Evolutionary conservation across 2,888 invertebrate species (phyloP), one percentile per base, ranked within the genome.

Genomic region (Odontomyia ornata): DNA sequence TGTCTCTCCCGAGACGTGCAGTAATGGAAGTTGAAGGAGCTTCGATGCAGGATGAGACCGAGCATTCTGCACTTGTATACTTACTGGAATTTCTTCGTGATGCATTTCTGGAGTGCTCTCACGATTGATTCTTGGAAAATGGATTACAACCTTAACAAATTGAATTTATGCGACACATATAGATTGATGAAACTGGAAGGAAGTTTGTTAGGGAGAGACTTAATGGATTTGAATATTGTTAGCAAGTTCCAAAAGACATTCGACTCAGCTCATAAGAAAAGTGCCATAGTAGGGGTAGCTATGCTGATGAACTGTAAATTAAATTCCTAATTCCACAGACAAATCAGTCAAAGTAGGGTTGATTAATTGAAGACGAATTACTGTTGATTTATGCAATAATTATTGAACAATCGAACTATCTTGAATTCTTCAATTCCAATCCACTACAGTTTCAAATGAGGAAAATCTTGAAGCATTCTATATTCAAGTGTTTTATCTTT

Each of bases 121-220:
- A 69, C 69, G 69, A 69, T 69, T 69, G 69, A 69, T 69, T 69
- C 69, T n/a, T 46, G 23, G 47, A 15, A 69, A 69, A 69, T 46
- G 69, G 69, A 46, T 69, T 18, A 30, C 69, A 69, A 47, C 69
- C 47, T 69, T 69, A 69, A 69, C 69, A 69, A 69, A 69, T 69
- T 69, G 46, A 69, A 69, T 69, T 47, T 47, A 69, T 47, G 69
- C 25, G 47, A 47, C 69, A 47, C 27, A 47, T 69, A 46, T 69
- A n/a, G 47, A 46, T 46, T n/a, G 25, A 69, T 47, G 69, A 15
- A 23, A 25, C 30, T 46, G 25, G 23, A 69, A 69, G 69, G 46
- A 69, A 69, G 69, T 69, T 69, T 43, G 30, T 69, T 69, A 47
- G 23, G 27, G 47, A 9, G 47, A 47, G 18, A 47, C 46, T 43